Conservation (phyloP, 2,797 vertebrate genomes). For the Hyperoplus lanceolatus region DNA sequence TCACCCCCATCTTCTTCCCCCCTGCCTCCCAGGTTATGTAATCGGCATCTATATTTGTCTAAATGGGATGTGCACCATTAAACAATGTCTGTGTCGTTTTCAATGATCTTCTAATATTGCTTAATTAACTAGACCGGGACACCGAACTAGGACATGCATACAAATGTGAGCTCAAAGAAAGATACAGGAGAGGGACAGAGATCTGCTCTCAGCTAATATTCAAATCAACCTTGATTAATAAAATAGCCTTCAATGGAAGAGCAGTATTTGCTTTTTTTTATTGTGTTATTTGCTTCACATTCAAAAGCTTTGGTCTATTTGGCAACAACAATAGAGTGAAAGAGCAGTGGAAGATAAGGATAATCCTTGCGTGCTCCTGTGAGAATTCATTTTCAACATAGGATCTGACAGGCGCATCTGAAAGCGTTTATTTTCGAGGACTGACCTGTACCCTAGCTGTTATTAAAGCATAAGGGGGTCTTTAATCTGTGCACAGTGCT, state of each 20-base stretch:
- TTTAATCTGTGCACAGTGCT: constrained; percentile 73
- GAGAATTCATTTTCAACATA: constrained; percentile 57
- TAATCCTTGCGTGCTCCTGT: constrained; percentile 40
- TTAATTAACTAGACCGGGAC: constrained; percentile 68
- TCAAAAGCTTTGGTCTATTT: background rate
- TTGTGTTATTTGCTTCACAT: constrained; percentile 9
- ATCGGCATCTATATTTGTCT: constrained; percentile 78
- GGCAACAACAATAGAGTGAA: constrained; percentile 5
- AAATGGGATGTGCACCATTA: constrained; percentile 74
- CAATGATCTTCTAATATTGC: constrained; percentile 67
- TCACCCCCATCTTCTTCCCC: constrained; percentile 38
- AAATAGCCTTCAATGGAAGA: constrained; percentile 1
- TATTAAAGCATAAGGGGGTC: constrained; percentile 70
- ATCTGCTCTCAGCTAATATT: constrained; percentile 27
- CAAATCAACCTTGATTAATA: background rate
- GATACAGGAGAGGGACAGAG: constrained; percentile 22
- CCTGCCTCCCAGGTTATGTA: constrained; percentile 75
- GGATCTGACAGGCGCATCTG: constrained; percentile 59
- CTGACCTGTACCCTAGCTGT: constrained; percentile 70
- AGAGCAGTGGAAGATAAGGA: constrained; percentile 34
- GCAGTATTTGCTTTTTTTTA: constrained; percentile 1
- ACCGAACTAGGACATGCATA: constrained; percentile 8
- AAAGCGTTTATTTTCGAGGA: constrained; percentile 67
- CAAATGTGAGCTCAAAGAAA: constrained; percentile 35
- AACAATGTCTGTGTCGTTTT: constrained; percentile 69